Evolutionary conservation across 2,888 invertebrate genomes (phyloP), one percentile per base, ranked within the genome.

Genomic region (Thymelicus sylvestris): DNA sequence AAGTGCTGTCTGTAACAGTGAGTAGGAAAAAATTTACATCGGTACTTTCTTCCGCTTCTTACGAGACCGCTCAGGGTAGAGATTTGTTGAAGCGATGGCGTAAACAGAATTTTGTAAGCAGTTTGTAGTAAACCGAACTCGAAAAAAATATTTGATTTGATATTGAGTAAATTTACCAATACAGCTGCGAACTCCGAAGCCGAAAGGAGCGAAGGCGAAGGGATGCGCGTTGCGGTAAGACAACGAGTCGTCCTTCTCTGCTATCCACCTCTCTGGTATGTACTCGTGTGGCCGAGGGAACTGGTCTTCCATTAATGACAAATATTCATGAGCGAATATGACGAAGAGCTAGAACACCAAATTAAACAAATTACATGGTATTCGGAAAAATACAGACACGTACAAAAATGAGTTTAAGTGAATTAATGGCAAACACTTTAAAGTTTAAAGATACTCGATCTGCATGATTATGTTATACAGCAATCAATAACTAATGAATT

Each of bases 261-360:
- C 78, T 1, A 94, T 76, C 97, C 97, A 98, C 60, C 98, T 90
- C 82, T 97, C 97, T 0, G 98, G 97, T 59, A 96, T 83, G 80
- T 95, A 98, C 70, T 95, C 92, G 0, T 90, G 80, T 7, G 96
- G 91, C n/a, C 93, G 88, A 0, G 95, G 92, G 79, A 96, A 97
- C 76, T 96, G 95, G 67, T 95, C 87, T 13, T 96, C 96, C 80
- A 94, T 94, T 77, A 94, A 89, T 65, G 96, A 95, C 79, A 96
- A 95, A 13, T 95, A 69, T 15, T 70, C 59, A 52, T 70, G 57
- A 15, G 55, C 12, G 61, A 71, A 60, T 15, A 70, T 19, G 0
- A 70, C 70, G 4, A 52, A 15, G 3, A 52, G 15, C 70, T 70
- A 50, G 6, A 65, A 61, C 12, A 38, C 3, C 7, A 39, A 39